Conservation (phyloP, 2,113 vertebrate species). For the Caranx melampygus region DNA sequence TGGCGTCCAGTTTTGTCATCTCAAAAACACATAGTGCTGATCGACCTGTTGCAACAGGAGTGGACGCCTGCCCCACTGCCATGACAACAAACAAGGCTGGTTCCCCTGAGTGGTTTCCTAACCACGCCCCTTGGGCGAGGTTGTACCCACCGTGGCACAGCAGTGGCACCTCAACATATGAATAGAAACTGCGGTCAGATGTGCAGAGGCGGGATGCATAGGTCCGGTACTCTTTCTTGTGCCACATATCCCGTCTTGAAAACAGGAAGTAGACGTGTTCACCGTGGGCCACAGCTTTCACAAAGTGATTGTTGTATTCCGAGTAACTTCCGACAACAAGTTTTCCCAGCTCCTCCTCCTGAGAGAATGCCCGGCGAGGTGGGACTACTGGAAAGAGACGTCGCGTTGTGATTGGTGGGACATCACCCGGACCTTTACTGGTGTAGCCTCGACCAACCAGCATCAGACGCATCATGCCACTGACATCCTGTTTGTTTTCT, state of each 20-base stretch:
- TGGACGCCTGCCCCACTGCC: slow-evolving; percentile 82
- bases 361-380: slow-evolving; percentile 85
- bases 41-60: slow-evolving; percentile 68
- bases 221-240: slow-evolving; percentile 86
- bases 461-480: slow-evolving; percentile 75
- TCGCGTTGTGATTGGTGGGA: slow-evolving; percentile 87
- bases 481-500: slow-evolving; percentile 34
- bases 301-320: slow-evolving; percentile 90
- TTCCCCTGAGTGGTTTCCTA: slow-evolving; percentile 71
- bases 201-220: slow-evolving; percentile 87
- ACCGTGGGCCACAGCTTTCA: slow-evolving; percentile 79
- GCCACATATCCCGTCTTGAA: slow-evolving; percentile 83
- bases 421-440: slow-evolving; percentile 86
- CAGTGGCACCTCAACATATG: slow-evolving; percentile 90
- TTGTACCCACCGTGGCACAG: slow-evolving; percentile 82
- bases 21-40: slow-evolving; percentile 87
- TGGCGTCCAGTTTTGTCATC: slow-evolving; percentile 81
- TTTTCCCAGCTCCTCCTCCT: slow-evolving; percentile 91
- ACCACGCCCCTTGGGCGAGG: slow-evolving; percentile 85
- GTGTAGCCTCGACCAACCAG: slow-evolving; percentile 91
- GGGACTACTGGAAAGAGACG: slow-evolving; percentile 80
- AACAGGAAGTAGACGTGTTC: slow-evolving; percentile 88
- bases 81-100: slow-evolving; percentile 84
- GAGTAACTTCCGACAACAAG: slow-evolving; percentile 91
- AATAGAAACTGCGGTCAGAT: slow-evolving; percentile 88